Evolutionary conservation across 2,888 invertebrate species (phyloP), one percentile per base, ranked within the genome.

Genomic region (Lagria hirta): DNA sequence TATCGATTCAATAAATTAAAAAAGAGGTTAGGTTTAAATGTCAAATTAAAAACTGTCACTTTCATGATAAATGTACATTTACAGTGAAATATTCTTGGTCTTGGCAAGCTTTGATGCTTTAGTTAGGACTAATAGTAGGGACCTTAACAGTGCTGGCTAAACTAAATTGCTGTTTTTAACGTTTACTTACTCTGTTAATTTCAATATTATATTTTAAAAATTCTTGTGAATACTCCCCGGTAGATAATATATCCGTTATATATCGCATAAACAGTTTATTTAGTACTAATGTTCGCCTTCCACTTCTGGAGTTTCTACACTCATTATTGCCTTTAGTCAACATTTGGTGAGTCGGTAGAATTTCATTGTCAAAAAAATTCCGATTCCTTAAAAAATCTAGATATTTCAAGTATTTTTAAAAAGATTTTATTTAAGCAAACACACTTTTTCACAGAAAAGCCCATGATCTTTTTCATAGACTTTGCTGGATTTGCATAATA

Each of bases 181-280:
- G n/a, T n/a, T n/a, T n/a, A 28, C 27, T 45, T 61, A 84, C 85
- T 60, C 79, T 77, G n/a, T 84, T 81, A 48, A 90, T 79, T 73
- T 89, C 86, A 52, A 88, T 76, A 5, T 84, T 82, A 52, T 76
- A 74, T 4, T 84, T 85, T 7, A 82, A 55, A 47, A 88, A 71
- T 32, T 77, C 70, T 30, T 77, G 70, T 1, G 83, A 72, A 16
- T 78, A 73, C 54, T 83, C 80, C 1, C 87, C 86, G 0, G 84
- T 84, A 1, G 86, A 80, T 78, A 91, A 78, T 17, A 88, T 69
- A 65, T 88, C 89, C 0, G 88, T 86, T 4, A 91, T 82, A 44
- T 86, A 75, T 56, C 81, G 79, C 88, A 90, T 89, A 58, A 90
- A 89, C 30, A 90, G 62, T 69, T 88, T 87, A 65, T 89, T 89